These are phyloP conservation scores for Lanius ludovicianus DNA, from an alignment of 2,113 vertebrate genomes.

Conservation along the genomic window DNA sequence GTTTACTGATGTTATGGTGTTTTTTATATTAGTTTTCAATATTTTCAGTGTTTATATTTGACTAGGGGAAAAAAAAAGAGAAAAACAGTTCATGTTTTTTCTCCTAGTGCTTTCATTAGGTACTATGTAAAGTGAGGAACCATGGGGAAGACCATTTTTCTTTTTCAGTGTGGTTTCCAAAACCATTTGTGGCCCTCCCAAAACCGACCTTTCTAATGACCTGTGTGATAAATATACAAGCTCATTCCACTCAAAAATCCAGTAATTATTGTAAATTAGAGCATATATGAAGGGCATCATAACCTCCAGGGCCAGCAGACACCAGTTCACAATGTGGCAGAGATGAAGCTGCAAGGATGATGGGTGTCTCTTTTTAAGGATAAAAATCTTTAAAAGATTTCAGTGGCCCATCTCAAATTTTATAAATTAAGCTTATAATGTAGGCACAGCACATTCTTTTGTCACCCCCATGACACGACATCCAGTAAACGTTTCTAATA, in stretches of 20 bases:
- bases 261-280: background rate
- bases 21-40: background rate
- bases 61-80: rapidly evolving
- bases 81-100: background rate
- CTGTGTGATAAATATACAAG: background rate
- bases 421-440: background rate
- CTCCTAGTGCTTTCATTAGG: background rate
- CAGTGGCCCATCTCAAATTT: background rate
- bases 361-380: background rate
- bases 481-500: constrained; percentile 9
- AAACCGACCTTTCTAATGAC: background rate
- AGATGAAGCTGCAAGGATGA: background rate
- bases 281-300: background rate
- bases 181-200: background rate
- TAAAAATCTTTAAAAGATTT: background rate
- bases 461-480: background rate
- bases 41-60: background rate
- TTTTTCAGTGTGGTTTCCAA: background rate
- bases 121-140: background rate
- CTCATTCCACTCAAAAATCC: background rate
- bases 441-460: background rate
- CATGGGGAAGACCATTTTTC: background rate
- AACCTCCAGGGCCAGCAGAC: background rate
- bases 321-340: background rate
- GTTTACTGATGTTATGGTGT: background rate